Conservation (phyloP, 2,888 invertebrate species). For the Frankliniella fusca region DNA sequence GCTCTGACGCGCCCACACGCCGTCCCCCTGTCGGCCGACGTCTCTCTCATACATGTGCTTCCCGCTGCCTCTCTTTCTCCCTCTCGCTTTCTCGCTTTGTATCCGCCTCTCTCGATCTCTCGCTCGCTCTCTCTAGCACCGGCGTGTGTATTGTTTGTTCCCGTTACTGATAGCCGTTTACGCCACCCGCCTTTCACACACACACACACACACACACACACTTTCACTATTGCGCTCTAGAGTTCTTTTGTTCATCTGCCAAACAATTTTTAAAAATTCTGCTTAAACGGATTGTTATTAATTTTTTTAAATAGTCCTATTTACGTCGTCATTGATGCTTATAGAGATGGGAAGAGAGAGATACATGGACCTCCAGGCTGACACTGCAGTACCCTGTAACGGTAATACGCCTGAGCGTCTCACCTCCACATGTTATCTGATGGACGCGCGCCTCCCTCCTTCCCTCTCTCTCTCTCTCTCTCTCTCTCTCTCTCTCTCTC, state of each 20-base stretch:
- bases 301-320: neutral
- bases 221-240: too few species aligned
- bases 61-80: too few species aligned
- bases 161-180: too few species aligned
- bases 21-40: neutral
- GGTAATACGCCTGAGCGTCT: neutral
- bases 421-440: conserved; percentile 39
- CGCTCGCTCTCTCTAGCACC: neutral
- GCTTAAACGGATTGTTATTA: neutral
- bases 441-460: conserved; percentile 36
- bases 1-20: neutral
- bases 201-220: too few species aligned
- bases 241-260: too few species aligned
- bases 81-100: too few species aligned
- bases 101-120: too few species aligned
- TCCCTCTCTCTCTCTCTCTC: neutral
- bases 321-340: too few species aligned
- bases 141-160: neutral
- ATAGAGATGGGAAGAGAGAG: too few species aligned
- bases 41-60: neutral
- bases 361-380: too few species aligned
- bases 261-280: neutral
- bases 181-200: too few species aligned
- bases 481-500: conserved; percentile 40
- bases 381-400: neutral